Conservation (phyloP, 2,797 vertebrate genomes). For the Sebastes matsubarae region DNA sequence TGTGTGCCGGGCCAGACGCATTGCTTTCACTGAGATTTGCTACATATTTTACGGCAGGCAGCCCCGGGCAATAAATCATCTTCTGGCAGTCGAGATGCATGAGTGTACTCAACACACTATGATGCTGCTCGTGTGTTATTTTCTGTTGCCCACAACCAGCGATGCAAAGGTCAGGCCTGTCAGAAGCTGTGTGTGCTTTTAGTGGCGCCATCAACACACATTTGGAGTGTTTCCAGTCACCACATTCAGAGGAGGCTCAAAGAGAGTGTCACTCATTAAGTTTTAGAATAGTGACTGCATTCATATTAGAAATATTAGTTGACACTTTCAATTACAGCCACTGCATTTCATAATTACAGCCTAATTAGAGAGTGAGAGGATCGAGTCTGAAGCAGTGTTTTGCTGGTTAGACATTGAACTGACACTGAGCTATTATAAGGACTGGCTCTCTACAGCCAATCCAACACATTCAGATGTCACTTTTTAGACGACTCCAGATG, state of each 20-base stretch:
- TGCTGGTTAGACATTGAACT: slow-evolving; percentile 2
- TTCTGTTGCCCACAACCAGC: slow-evolving; percentile 13
- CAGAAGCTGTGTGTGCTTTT: not conserved
- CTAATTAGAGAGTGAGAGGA: slow-evolving; percentile 41
- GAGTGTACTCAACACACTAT: not conserved
- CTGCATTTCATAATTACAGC: slow-evolving; percentile 41
- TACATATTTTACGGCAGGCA: slow-evolving; percentile 32
- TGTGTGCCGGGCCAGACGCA: not conserved
- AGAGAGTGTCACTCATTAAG: slow-evolving; percentile 5
- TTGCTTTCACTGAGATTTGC: slow-evolving; percentile 37
- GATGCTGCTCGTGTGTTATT: slow-evolving; percentile 11
- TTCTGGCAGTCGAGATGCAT: slow-evolving; percentile 38
- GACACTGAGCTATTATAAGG: not conserved
- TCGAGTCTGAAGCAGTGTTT: slow-evolving; percentile 13
- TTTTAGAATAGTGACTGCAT: slow-evolving; percentile 1
- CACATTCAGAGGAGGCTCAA: slow-evolving; percentile 3
- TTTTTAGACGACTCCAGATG: not conserved
- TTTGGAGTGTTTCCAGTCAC: slow-evolving; percentile 20
- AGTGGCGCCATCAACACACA: not conserved
- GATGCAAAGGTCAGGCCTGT: slow-evolving; percentile 42
- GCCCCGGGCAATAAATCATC: slow-evolving; percentile 47
- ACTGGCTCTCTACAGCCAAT: not conserved
- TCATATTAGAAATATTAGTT: slow-evolving; percentile 26
- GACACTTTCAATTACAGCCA: slow-evolving; percentile 50
- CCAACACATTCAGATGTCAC: not conserved